Conservation (phyloP, 1,140 invertebrate genomes). For the Drosophila kurseongensis region DNA sequence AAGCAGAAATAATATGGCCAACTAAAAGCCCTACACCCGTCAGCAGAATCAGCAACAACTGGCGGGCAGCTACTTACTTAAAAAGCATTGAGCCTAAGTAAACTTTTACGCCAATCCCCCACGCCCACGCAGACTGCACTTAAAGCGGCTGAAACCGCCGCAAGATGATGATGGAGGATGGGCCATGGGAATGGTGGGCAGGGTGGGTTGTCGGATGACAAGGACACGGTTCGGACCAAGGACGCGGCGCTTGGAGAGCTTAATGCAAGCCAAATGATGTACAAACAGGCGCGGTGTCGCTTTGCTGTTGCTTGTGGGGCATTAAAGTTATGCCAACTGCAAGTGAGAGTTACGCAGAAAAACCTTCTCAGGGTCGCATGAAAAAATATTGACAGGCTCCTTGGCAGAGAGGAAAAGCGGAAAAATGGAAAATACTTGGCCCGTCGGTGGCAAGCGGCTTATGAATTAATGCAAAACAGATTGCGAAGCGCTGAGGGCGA, state of each 20-base stretch:
- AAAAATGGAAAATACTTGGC: slow-evolving; percentile 30
- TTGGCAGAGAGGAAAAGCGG: slow-evolving; percentile 6
- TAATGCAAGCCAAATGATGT: slow-evolving; percentile 79
- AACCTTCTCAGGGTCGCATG: slow-evolving; percentile 6
- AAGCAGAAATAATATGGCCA: slow-evolving; percentile 68
- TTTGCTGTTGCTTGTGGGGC: slow-evolving; percentile 27
- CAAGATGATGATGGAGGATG: slow-evolving; percentile 13
- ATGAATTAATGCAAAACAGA: slow-evolving; percentile 82
- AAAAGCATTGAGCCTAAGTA: slow-evolving; percentile 82
- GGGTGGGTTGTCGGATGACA: slow-evolving; percentile 18
- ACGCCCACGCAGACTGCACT: slow-evolving; percentile 62
- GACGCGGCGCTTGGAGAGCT: slow-evolving; percentile 52
- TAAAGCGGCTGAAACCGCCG: slow-evolving; percentile 56
- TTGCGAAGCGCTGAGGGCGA: slow-evolving; percentile 72
- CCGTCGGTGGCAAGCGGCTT: slow-evolving; percentile 69
- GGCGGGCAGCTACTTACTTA: slow-evolving; percentile 76
- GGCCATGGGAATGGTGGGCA: neutral
- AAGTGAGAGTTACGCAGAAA: slow-evolving; percentile 48
- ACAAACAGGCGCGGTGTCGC: slow-evolving; percentile 57
- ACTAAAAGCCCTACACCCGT: slow-evolving; percentile 72
- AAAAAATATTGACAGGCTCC: slow-evolving; percentile 49
- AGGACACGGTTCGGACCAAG: slow-evolving; percentile 47
- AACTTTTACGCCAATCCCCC: slow-evolving; percentile 70
- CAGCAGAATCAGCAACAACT: slow-evolving; percentile 55
- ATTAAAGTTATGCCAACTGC: slow-evolving; percentile 71